Percentiles rank a stretch among this genome's conserved stretches.
These are phyloP conservation scores for Taenioides sp. DNA, from an alignment of 2,797 vertebrate species.

Conservation along the genomic window DNA sequence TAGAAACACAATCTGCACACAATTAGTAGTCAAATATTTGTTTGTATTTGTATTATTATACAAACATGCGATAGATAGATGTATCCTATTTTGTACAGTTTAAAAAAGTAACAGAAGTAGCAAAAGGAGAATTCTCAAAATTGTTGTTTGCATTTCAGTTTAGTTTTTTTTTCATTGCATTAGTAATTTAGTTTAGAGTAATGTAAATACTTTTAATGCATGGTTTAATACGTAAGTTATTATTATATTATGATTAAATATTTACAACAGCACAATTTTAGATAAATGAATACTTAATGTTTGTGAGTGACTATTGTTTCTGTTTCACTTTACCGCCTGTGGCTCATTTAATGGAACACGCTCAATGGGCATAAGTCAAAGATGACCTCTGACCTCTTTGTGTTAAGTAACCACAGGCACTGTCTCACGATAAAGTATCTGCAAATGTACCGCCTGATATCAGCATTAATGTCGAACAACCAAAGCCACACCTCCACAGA, in stretches of 20 bases:
- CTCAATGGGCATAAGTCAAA: slow-evolving; percentile 81
- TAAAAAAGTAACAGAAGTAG: not conserved
- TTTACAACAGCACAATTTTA: not conserved
- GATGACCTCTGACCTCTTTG: slow-evolving; percentile 86
- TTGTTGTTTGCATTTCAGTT: not conserved
- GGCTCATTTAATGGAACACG: slow-evolving; percentile 78
- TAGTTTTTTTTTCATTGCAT: not conserved
- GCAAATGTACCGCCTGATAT: slow-evolving; percentile 62
- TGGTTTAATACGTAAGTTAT: not conserved
- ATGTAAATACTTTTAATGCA: not conserved
- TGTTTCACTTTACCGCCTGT: slow-evolving; percentile 76
- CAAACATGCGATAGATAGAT: not conserved
- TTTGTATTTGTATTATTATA: no score
- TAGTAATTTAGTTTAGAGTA: not conserved
- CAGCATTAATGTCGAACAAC: slow-evolving; percentile 41
- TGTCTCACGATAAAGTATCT: slow-evolving; percentile 86
- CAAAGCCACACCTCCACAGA: slow-evolving; percentile 18
- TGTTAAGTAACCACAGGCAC: slow-evolving; percentile 87
- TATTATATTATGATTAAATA: not conserved
- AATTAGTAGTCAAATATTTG: not conserved
- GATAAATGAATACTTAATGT: not conserved
- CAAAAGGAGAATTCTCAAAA: not conserved
- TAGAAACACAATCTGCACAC: not conserved
- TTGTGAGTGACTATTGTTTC: not conserved
- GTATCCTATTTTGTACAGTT: not conserved